A percentile compares a stretch with the other conserved stretches of the same genome.
phyloP scores from a whole-genome alignment of 2,113 vertebrate species.

The Mirounga angustirostris region DNA sequence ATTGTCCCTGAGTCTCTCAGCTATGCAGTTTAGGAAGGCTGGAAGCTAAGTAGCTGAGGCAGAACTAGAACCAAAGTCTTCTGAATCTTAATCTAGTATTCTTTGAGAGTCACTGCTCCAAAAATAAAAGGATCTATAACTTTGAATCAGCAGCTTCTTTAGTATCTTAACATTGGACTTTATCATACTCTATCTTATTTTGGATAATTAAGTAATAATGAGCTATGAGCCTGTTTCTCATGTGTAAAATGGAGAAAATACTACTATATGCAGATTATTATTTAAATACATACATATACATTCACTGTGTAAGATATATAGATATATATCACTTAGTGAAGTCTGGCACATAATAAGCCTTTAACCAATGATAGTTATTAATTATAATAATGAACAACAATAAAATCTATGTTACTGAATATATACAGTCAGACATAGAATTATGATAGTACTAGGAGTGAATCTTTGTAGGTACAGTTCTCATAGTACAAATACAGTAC shows the following conservation, averaged over 20 bases:
- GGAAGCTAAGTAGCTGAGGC: background rate
- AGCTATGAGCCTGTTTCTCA: background rate
- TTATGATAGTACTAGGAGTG: background rate
- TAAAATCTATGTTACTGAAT: background rate
- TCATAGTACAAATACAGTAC: background rate
- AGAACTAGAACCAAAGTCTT: background rate
- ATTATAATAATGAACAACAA: background rate
- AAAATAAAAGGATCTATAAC: background rate
- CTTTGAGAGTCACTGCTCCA: background rate
- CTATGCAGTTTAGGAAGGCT: background rate
- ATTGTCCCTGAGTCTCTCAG: background rate
- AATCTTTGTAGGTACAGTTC: background rate
- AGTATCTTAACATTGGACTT: background rate
- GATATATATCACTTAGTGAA: background rate
- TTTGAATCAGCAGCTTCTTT: background rate
- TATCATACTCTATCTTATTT: background rate
- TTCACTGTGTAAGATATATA: background rate
- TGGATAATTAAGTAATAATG: background rate
- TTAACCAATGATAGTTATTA: background rate
- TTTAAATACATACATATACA: background rate
- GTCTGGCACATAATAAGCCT: background rate
- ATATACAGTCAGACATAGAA: background rate
- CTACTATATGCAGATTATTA: background rate
- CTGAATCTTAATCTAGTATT: background rate
- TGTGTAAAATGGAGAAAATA: slow-evolving; percentile 18